phyloP scores from a whole-genome alignment of 2,888 invertebrate species.

The Axea sp. region DNA sequence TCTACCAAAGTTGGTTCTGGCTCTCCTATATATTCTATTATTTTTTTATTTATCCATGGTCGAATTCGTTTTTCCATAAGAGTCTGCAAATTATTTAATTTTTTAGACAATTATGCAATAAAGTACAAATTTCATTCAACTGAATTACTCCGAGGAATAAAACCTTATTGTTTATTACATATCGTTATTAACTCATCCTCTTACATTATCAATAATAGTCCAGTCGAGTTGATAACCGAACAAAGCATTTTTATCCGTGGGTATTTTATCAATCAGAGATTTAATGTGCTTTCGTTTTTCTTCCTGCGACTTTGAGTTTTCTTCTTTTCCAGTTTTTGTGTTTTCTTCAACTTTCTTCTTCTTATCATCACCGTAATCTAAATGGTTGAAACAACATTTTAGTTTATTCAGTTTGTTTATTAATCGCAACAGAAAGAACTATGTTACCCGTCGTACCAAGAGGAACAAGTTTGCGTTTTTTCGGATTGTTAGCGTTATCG shows the following conservation, averaged over 20 bases:
- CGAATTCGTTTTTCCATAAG: conserved; percentile 97
- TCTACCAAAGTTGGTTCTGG: conserved; percentile 99
- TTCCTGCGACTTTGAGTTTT: conserved; percentile 87
- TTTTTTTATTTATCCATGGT: conserved; percentile 99
- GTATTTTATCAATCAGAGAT: conserved; percentile 98
- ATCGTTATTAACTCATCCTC: conserved; percentile 52
- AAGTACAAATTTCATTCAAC: too few relatives aligned
- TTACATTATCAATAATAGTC: conserved; percentile 87
- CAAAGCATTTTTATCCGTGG: conserved; percentile 97
- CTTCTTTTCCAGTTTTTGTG: conserved; percentile 82
- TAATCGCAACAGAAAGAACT: too few relatives aligned
- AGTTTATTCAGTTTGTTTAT: too few relatives aligned
- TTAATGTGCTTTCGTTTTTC: conserved; percentile 98
- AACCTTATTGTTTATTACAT: too few relatives aligned
- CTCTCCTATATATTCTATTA: conserved; percentile 99
- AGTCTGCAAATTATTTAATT: conserved; percentile 82
- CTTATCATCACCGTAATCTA: conserved; percentile 84
- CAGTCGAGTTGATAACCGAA: conserved; percentile 97
- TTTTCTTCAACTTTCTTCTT: conserved; percentile 79
- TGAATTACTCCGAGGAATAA: too few relatives aligned
- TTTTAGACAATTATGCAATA: too few relatives aligned
- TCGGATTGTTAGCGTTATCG: conserved; percentile 81
- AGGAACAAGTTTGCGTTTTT: conserved; percentile 90
- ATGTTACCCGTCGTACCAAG: too few relatives aligned
- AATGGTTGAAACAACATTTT: neutral